A percentile compares a stretch with the other conserved stretches of the same genome.
Conservation (phyloP, 2,113 vertebrate genomes). For the Lagopus leucura region DNA sequence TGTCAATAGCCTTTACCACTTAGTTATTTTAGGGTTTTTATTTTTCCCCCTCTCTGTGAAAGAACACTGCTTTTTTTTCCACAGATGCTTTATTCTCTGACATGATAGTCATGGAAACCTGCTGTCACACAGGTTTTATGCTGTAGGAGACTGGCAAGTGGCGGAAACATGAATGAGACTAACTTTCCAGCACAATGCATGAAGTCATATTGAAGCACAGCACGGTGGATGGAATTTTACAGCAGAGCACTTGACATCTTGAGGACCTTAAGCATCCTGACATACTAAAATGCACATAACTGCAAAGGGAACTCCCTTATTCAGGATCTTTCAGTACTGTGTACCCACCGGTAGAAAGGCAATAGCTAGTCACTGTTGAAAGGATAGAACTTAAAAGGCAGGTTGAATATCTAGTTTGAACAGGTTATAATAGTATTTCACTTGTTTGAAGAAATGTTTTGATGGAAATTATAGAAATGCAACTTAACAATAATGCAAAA, state of each 20-base stretch:
- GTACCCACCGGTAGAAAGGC: neutral
- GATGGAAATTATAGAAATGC: neutral
- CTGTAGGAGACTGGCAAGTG: neutral
- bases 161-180: neutral
- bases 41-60: neutral
- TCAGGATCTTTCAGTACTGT: neutral
- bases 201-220: fast-evolving
- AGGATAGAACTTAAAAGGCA: neutral
- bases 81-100: neutral
- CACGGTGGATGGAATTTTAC: neutral
- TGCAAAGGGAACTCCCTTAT: neutral
- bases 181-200: neutral
- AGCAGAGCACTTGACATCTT: neutral
- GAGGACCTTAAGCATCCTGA: neutral
- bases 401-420: neutral
- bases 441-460: neutral
- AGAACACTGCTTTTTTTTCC: neutral
- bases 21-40: neutral
- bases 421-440: neutral
- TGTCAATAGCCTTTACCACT: neutral
- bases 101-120: neutral
- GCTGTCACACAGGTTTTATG: neutral
- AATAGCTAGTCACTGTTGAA: neutral
- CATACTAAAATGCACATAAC: neutral
- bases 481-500: neutral